These are phyloP conservation scores for Chrysopa pallens DNA, from an alignment of 1,140 invertebrate species.

Conservation along the genomic window DNA sequence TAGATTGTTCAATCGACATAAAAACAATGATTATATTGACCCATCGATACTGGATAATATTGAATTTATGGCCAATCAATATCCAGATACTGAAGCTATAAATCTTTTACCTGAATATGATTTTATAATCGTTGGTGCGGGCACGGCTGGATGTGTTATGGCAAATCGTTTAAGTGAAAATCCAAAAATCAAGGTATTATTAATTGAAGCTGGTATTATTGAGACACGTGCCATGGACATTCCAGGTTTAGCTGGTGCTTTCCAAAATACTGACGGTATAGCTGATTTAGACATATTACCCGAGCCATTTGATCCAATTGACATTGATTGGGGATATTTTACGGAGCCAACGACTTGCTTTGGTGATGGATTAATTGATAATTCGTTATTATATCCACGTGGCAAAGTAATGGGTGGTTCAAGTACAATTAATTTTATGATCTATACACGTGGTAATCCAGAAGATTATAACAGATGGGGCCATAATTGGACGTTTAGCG, in stretches of 20 bases:
- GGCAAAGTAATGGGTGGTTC: constrained; percentile 58
- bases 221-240: constrained; percentile 72
- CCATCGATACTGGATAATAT: too few species aligned
- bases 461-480: constrained; percentile 88
- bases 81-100: too few species aligned
- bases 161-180: too few species aligned
- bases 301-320: not conserved
- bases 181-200: too few species aligned
- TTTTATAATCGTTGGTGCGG: too few species aligned
- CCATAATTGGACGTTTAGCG: constrained; percentile 40
- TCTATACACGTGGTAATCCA: constrained; percentile 79
- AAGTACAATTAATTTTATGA: constrained; percentile 85
- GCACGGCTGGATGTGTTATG: too few species aligned
- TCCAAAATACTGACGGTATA: constrained; percentile 49
- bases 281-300: too few species aligned
- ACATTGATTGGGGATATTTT: constrained; percentile 71
- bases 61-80: too few species aligned
- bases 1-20: too few species aligned
- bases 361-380: constrained; percentile 56
- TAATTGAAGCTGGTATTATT: too few species aligned
- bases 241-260: constrained; percentile 58
- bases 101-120: too few species aligned
- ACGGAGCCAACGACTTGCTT: constrained; percentile 63
- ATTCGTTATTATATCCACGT: constrained; percentile 64
- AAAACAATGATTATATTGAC: too few species aligned